Conservation (phyloP, 2,113 vertebrate species). For the Perca flavescens region DNA sequence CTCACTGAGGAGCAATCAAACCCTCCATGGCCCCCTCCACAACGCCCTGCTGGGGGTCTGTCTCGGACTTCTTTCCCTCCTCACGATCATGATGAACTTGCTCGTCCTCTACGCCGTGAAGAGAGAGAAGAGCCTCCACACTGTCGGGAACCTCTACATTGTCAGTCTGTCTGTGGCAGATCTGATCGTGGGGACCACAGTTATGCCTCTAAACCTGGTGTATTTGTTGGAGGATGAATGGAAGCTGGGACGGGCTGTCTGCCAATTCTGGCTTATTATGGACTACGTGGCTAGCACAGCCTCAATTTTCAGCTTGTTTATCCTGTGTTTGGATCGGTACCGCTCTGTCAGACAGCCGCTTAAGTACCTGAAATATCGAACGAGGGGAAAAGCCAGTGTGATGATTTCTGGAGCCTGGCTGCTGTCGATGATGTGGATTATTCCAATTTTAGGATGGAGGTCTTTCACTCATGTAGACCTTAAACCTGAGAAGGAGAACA, state of each 20-base stretch:
- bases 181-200: constrained; percentile 91
- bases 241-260: constrained; percentile 87
- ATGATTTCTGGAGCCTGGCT: constrained; percentile 92
- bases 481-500: constrained; percentile 71
- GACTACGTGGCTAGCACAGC: constrained; percentile 97
- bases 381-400: constrained; percentile 86
- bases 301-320: constrained; percentile 95
- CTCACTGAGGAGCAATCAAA: constrained; percentile 44
- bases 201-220: constrained; percentile 94
- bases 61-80: constrained; percentile 88
- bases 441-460: constrained; percentile 94
- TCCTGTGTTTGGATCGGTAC: constrained; percentile 94
- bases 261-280: constrained; percentile 98
- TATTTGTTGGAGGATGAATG: constrained; percentile 87
- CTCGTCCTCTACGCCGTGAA: constrained; percentile 91
- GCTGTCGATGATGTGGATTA: constrained; percentile 91
- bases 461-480: constrained; percentile 75
- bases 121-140: constrained; percentile 92
- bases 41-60: constrained; percentile 84
- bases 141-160: constrained; percentile 95
- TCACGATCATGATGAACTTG: constrained; percentile 93
- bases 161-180: constrained; percentile 94
- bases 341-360: constrained; percentile 93
- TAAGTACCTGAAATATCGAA: constrained; percentile 92
- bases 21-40: constrained; percentile 67